Evolutionary conservation across 2,797 vertebrate species (phyloP).

Genomic region (Poeciliopsis turneri): DNA sequence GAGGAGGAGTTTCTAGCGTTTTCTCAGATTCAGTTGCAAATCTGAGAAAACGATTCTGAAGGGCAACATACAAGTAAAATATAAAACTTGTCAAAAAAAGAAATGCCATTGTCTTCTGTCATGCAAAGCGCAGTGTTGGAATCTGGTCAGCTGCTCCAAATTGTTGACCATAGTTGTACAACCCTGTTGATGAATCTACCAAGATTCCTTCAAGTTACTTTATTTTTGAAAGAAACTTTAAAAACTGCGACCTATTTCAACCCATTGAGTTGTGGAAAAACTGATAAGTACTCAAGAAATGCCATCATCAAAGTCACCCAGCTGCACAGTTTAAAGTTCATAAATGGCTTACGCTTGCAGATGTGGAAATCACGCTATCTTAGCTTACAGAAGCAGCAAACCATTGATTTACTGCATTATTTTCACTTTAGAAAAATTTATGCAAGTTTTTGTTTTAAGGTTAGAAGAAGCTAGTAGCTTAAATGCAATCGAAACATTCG

Average conservation of each 20-base stretch:
- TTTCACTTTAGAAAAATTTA: neutral
- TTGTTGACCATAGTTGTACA: neutral
- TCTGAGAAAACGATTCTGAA: neutral
- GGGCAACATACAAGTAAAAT: neutral
- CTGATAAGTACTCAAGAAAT: neutral
- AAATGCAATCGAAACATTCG: neutral
- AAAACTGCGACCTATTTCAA: neutral
- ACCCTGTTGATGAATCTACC: neutral
- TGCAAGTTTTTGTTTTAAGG: neutral
- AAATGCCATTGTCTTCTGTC: neutral
- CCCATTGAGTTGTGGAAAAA: neutral
- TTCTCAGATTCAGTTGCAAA: constrained; percentile 5
- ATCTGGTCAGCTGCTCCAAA: neutral
- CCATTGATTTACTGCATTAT: neutral
- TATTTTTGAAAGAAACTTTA: neutral
- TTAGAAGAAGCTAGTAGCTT: neutral
- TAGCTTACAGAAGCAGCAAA: neutral
- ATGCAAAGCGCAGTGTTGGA: neutral
- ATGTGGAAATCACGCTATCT: neutral
- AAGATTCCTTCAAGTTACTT: neutral
- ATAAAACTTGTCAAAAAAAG: neutral
- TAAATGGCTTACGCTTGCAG: neutral
- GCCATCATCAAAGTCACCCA: neutral
- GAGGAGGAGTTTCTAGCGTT: neutral
- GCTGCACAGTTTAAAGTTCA: neutral